A percentile compares a stretch with the other conserved stretches of the same genome.
These are phyloP conservation scores for Protonemura montana DNA, from an alignment of 2,888 invertebrate genomes.

Conservation along the genomic window DNA sequence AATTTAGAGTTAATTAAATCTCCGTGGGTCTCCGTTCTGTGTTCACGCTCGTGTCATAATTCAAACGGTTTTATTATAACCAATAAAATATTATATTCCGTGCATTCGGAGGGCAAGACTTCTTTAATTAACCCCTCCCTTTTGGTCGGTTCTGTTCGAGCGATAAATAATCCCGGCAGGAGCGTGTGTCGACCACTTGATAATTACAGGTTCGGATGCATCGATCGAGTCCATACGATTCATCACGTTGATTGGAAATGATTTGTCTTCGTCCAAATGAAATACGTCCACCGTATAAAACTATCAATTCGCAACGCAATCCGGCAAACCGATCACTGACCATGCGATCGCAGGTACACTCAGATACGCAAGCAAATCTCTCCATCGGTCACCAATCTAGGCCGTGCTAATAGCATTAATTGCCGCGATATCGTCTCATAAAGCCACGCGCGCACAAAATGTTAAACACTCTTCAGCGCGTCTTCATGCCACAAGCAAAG, in stretches of 20 bases:
- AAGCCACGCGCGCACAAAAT: too few relatives aligned
- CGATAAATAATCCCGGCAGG: slow-evolving; percentile 19
- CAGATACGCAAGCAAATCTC: too few relatives aligned
- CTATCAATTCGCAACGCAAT: neutral
- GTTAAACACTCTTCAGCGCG: too few relatives aligned
- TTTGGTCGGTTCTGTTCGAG: too few relatives aligned
- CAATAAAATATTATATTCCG: slow-evolving; percentile 38
- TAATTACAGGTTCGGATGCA: neutral
- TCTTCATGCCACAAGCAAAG: too few relatives aligned
- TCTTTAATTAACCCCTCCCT: slow-evolving; percentile 47
- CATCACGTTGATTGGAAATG: neutral
- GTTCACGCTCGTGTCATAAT: slow-evolving; percentile 41
- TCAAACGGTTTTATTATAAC: slow-evolving; percentile 42
- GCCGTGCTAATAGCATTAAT: neutral
- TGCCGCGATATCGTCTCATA: neutral
- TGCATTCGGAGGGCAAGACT: slow-evolving; percentile 23
- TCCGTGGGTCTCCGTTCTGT: slow-evolving; percentile 27
- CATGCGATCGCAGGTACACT: too few relatives aligned
- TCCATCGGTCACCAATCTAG: neutral
- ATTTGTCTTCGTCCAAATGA: neutral
- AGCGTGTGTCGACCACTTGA: neutral
- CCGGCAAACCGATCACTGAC: too few relatives aligned
- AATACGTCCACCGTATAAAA: neutral
- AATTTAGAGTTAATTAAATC: slow-evolving; percentile 46
- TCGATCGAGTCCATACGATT: neutral